Conservation (phyloP, 2,797 vertebrate species). For the Carapus acus region DNA sequence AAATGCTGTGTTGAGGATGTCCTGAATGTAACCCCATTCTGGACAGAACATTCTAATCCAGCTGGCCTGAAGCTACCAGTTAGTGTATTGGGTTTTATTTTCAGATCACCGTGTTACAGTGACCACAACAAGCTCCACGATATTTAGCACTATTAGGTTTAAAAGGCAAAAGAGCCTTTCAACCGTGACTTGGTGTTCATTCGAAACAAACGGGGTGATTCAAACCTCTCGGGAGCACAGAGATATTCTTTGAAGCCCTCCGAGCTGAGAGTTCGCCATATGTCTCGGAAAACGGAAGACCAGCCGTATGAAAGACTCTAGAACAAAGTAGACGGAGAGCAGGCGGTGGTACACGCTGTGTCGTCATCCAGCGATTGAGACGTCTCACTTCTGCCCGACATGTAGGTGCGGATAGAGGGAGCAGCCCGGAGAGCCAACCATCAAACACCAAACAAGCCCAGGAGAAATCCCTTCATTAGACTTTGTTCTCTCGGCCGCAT, state of each 20-base stretch:
- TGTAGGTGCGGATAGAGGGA: slow-evolving; percentile 34
- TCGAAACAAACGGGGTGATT: slow-evolving; percentile 26
- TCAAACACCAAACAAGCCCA: slow-evolving; percentile 46
- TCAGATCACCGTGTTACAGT: background rate
- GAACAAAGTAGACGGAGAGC: slow-evolving; percentile 37
- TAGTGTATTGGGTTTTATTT: background rate
- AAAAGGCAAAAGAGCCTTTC: slow-evolving; percentile 8
- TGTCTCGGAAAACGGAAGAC: slow-evolving; percentile 40
- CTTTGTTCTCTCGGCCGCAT: slow-evolving; percentile 59
- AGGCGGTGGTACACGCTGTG: slow-evolving; percentile 7
- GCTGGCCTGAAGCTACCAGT: background rate
- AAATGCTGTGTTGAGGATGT: slow-evolving; percentile 1
- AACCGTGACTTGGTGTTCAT: slow-evolving; percentile 15
- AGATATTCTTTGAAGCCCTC: slow-evolving; percentile 20
- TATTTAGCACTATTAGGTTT: slow-evolving; percentile 17
- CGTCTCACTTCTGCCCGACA: slow-evolving; percentile 41
- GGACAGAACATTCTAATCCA: background rate
- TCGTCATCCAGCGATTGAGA: slow-evolving; percentile 50
- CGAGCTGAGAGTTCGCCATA: slow-evolving; percentile 26
- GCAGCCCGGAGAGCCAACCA: slow-evolving; percentile 35
- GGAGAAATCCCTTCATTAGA: slow-evolving; percentile 57
- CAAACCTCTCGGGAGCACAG: slow-evolving; percentile 24
- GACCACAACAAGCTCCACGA: slow-evolving; percentile 9
- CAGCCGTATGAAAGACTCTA: slow-evolving; percentile 43
- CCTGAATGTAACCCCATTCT: no score